phyloP scores from a whole-genome alignment of 2,888 invertebrate species.

The Thyatira batis region DNA sequence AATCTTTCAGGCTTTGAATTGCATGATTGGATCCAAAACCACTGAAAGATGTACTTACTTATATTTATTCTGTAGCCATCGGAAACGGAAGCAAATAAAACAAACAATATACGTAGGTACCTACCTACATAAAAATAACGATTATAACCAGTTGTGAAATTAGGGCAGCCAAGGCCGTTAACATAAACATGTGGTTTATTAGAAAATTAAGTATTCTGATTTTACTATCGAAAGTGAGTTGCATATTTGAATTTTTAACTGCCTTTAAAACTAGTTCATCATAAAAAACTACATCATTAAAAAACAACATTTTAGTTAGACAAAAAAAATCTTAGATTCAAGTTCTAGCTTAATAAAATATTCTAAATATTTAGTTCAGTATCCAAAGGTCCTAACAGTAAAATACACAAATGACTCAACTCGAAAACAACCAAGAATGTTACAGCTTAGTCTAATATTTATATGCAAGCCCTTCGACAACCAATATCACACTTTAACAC shows the following conservation, averaged over 20 bases:
- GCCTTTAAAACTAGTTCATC: background rate
- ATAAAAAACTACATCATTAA: background rate
- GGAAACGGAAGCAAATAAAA: background rate
- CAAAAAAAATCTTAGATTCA: too few species aligned
- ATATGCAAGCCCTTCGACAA: background rate
- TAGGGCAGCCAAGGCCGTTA: background rate
- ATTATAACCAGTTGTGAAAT: background rate
- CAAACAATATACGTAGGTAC: background rate
- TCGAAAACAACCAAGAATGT: too few species aligned
- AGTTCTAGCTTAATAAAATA: too few species aligned
- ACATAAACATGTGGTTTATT: background rate
- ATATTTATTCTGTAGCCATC: too few species aligned
- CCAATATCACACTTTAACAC: background rate
- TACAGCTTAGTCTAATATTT: too few species aligned
- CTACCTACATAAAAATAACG: too few species aligned
- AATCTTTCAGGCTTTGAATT: background rate
- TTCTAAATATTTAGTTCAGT: too few species aligned
- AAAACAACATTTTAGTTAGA: too few species aligned
- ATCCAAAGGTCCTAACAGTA: background rate
- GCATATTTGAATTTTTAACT: background rate
- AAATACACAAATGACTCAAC: too few species aligned
- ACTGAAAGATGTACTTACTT: too few species aligned
- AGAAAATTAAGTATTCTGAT: background rate
- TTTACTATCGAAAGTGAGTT: background rate
- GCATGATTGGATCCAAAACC: too few species aligned